These are phyloP conservation scores for Euzophera pinguis DNA, from an alignment of 2,888 invertebrate genomes.

Conservation along the genomic window DNA sequence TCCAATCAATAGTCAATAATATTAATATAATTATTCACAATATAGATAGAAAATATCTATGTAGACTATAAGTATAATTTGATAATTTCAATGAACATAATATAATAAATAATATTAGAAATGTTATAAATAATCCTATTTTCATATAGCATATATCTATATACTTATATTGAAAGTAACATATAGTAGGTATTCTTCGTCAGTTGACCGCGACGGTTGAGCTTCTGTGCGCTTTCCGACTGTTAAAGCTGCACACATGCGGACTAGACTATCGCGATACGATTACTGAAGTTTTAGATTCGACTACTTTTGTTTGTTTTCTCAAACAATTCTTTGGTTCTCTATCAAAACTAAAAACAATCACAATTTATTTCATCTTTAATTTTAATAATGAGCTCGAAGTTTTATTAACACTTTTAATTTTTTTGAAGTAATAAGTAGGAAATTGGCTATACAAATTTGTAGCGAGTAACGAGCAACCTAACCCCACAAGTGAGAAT, in stretches of 20 bases:
- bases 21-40: background rate
- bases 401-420: no score
- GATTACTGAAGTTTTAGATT: no score
- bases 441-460: background rate
- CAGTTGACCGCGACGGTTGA: constrained; percentile 40
- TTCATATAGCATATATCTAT: constrained; percentile 12
- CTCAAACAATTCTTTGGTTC: no score
- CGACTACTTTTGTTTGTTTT: no score
- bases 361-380: no score
- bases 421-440: background rate
- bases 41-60: background rate
- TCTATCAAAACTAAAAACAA: no score
- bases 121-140: constrained; percentile 1
- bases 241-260: constrained; percentile 59
- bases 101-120: background rate
- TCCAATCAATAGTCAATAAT: constrained; percentile 7
- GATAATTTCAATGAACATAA: background rate
- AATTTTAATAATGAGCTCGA: no score
- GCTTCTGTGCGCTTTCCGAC: constrained; percentile 59
- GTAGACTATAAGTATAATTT: background rate
- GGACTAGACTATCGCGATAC: constrained; percentile 38
- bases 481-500: constrained; percentile 4
- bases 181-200: background rate
- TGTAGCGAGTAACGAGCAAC: no score
- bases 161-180: constrained; percentile 15